Percentiles rank a stretch among this genome's conserved stretches.
phyloP scores from a whole-genome alignment of 2,797 vertebrate genomes.

The Melanotaenia maccullochi region DNA sequence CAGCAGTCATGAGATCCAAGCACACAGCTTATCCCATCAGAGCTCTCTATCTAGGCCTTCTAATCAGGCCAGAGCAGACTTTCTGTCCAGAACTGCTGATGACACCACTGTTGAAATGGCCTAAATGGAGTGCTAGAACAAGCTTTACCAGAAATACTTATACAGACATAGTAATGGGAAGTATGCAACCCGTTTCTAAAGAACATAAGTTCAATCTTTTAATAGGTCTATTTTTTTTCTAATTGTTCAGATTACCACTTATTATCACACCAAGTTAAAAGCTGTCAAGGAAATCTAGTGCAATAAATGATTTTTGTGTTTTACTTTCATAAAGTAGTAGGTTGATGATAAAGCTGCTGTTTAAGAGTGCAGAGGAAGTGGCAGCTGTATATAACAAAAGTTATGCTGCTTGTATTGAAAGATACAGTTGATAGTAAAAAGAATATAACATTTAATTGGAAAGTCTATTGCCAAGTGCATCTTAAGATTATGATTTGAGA shows the following conservation, averaged over 20 bases:
- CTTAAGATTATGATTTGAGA: no score
- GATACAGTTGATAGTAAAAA: background rate
- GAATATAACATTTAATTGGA: no score
- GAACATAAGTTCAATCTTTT: background rate
- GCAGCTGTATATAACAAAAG: background rate
- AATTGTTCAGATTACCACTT: background rate
- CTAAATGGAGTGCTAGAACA: conserved; percentile 41
- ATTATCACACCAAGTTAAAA: background rate
- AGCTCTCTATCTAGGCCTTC: conserved; percentile 76
- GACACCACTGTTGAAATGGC: conserved; percentile 42
- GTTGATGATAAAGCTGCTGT: background rate
- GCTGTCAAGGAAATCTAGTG: background rate
- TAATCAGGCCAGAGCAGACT: conserved; percentile 80
- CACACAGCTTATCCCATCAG: conserved; percentile 56
- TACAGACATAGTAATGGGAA: background rate
- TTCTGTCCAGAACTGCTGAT: conserved; percentile 53
- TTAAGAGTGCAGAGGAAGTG: background rate
- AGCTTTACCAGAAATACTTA: conserved; percentile 15
- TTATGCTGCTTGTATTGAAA: background rate
- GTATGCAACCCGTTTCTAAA: background rate
- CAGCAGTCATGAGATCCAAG: conserved; percentile 53
- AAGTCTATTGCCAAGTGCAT: no score
- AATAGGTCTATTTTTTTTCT: background rate
- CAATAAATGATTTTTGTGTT: background rate
- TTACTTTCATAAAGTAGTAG: background rate